These are phyloP conservation scores for Antennarius striatus DNA, from an alignment of 2,113 vertebrate species.

Conservation along the genomic window DNA sequence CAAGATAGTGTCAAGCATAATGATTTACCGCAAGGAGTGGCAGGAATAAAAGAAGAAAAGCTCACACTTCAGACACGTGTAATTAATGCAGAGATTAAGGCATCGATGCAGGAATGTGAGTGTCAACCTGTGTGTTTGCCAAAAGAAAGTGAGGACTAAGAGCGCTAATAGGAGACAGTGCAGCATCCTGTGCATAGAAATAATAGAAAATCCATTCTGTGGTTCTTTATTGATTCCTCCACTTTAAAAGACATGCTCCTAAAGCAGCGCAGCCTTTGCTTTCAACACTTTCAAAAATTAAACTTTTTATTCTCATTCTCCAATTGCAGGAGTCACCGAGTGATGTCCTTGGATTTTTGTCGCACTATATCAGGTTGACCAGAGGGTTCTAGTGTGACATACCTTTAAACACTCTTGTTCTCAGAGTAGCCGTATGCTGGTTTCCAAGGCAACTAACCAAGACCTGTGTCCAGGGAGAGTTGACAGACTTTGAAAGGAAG, in stretches of 20 bases:
- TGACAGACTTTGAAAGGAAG: slow-evolving; percentile 64
- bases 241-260: slow-evolving; percentile 26
- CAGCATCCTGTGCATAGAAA: slow-evolving; percentile 4
- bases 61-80: slow-evolving; percentile 51
- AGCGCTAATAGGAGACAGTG: not conserved
- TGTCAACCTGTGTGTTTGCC: slow-evolving; percentile 7
- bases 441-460: slow-evolving; percentile 80
- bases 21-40: slow-evolving; percentile 18
- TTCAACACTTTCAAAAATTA: slow-evolving; percentile 30
- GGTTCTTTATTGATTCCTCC: slow-evolving; percentile 47
- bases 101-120: slow-evolving; percentile 24
- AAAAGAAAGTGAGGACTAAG: not conserved
- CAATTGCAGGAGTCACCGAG: slow-evolving; percentile 18
- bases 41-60: slow-evolving; percentile 5
- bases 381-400: slow-evolving; percentile 63
- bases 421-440: slow-evolving; percentile 76
- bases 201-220: slow-evolving; percentile 25
- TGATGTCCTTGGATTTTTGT: slow-evolving; percentile 58
- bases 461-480: slow-evolving; percentile 73
- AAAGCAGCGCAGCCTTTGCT: slow-evolving; percentile 31
- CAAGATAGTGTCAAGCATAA: slow-evolving; percentile 66
- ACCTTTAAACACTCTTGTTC: slow-evolving; percentile 55
- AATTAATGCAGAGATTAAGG: slow-evolving; percentile 67
- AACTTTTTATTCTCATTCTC: slow-evolving; percentile 20
- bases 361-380: slow-evolving; percentile 63